Conservation (phyloP, 37 sponge, comb jelly and placozoan species). For the Sycon ciliatum region DNA sequence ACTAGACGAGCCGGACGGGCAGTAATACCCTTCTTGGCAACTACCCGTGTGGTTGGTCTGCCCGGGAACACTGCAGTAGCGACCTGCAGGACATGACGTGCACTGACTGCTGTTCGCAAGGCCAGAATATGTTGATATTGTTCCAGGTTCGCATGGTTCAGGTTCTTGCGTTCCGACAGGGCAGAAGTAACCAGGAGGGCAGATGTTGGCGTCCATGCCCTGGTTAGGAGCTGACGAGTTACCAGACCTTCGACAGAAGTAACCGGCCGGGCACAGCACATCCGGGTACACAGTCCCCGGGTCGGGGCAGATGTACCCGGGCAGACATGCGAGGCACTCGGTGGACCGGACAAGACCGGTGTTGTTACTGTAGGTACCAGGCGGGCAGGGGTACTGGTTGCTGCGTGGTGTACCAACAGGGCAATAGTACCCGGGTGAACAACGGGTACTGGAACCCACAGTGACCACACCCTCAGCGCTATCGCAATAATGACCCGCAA, state of each 20-base stretch:
- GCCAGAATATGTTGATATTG: conserved; percentile 17
- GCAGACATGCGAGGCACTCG: not conserved
- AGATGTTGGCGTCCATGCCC: conserved; percentile 13
- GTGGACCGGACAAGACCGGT: not conserved
- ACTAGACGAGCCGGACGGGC: not conserved
- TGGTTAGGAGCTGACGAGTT: not conserved
- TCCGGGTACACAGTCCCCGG: not conserved
- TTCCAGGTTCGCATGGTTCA: conserved; percentile 25
- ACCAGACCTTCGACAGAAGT: conserved; percentile 19
- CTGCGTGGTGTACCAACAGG: not conserved
- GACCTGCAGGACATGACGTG: conserved; percentile 26
- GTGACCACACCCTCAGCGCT: not conserved
- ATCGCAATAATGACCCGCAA: conserved; percentile 23
- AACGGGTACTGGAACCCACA: not conserved
- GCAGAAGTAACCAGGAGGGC: conserved; percentile 12
- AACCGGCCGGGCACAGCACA: conserved; percentile 24
- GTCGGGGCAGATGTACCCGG: conserved; percentile 20
- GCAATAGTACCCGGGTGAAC: conserved; percentile 2
- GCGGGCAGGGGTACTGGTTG: not conserved
- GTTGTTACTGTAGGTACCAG: not conserved
- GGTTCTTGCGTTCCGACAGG: conserved; percentile 20
- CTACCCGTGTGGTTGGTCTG: not conserved
- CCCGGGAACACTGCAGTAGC: conserved; percentile 17
- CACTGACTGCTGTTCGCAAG: conserved; percentile 14
- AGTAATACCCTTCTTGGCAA: not conserved